These are phyloP conservation scores for Tragelaphus strepsiceros DNA, from an alignment of 2,113 vertebrate genomes.

Conservation along the genomic window DNA sequence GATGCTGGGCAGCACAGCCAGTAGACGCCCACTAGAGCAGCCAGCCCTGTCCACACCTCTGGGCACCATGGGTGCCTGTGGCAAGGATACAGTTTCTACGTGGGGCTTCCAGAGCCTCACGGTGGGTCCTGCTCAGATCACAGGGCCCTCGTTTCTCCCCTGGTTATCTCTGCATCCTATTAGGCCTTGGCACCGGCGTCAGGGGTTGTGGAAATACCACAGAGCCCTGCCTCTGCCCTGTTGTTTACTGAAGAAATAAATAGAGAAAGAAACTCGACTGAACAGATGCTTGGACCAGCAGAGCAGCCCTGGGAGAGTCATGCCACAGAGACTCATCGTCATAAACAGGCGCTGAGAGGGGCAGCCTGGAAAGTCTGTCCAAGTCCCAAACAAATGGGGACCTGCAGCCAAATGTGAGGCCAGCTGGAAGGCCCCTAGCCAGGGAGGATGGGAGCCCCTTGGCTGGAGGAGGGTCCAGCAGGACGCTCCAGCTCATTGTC, in stretches of 20 bases:
- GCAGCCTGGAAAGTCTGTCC: not conserved
- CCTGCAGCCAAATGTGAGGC: not conserved
- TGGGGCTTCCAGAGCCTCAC: not conserved
- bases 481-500: not conserved
- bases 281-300: not conserved
- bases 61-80: not conserved
- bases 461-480: not conserved
- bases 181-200: not conserved
- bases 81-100: fast-evolving
- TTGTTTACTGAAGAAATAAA: constrained; percentile 29
- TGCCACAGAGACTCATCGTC: not conserved
- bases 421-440: not conserved
- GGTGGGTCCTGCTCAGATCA: fast-evolving
- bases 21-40: not conserved
- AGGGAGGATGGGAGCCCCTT: not conserved
- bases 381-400: not conserved
- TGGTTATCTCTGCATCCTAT: not conserved
- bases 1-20: not conserved
- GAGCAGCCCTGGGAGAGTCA: not conserved
- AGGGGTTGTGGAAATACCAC: not conserved
- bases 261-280: not conserved
- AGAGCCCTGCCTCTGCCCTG: constrained; percentile 28
- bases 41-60: fast-evolving
- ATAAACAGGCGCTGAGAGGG: not conserved
- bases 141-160: not conserved